Conservation (phyloP, 2,113 vertebrate genomes). For the Rattus norvegicus region GRCr8 NC_086022.1:153728501-153729000, state of each 20-base stretch:
- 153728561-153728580: background rate
- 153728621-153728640: background rate
- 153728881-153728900: slow-evolving; percentile 6
- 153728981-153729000: slow-evolving; percentile 37
- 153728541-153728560: too few species aligned
- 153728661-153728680: background rate
- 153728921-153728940: background rate
- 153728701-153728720: background rate
- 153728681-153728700: too few species aligned
- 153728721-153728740: background rate
- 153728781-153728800: background rate
- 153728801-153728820: background rate
- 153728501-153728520: background rate
- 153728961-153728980: slow-evolving; percentile 76
- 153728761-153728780: background rate
- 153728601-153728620: background rate
- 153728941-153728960: slow-evolving; percentile 52
- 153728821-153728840: background rate
- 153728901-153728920: background rate
- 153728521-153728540: background rate
- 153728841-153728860: background rate
- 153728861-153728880: background rate
- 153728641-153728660: background rate
- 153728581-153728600: background rate
- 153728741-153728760: background rate